A percentile compares a stretch with the other conserved stretches of the same genome.
Conservation (phyloP, 2,113 vertebrate genomes). For the Mustela nigripes region DNA sequence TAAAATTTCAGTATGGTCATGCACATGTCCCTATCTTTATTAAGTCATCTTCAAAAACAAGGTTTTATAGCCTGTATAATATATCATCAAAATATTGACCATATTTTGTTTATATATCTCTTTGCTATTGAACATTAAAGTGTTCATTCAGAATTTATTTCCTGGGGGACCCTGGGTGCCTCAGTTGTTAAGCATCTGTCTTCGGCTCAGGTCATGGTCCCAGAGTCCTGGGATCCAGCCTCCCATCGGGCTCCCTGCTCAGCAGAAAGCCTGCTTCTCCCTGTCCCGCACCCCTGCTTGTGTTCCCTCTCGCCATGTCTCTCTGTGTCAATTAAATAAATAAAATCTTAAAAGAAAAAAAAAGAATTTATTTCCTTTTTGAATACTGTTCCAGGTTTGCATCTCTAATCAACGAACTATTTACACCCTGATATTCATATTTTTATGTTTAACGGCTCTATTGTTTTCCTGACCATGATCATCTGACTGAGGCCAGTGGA, state of each 20-base stretch:
- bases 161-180: not conserved
- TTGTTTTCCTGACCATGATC: not conserved
- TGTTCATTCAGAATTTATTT: conserved; percentile 22
- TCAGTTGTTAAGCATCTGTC: too few relatives aligned
- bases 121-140: not conserved
- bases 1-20: not conserved
- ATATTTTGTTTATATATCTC: not conserved
- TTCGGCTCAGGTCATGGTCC: too few relatives aligned
- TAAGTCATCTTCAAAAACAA: not conserved
- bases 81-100: not conserved
- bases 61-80: not conserved
- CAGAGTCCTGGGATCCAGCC: too few relatives aligned
- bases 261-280: too few relatives aligned
- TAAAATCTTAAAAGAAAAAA: too few relatives aligned
- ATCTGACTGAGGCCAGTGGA: not conserved
- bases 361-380: not conserved
- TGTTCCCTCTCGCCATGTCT: too few relatives aligned
- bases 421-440: not conserved
- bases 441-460: not conserved
- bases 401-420: not conserved
- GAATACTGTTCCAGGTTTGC: not conserved
- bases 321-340: too few relatives aligned
- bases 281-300: too few relatives aligned
- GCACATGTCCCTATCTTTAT: not conserved
- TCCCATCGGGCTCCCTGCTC: too few relatives aligned